These are phyloP conservation scores for Nomada ferruginata DNA, from an alignment of 2,888 invertebrate genomes.

Conservation along the genomic window DNA sequence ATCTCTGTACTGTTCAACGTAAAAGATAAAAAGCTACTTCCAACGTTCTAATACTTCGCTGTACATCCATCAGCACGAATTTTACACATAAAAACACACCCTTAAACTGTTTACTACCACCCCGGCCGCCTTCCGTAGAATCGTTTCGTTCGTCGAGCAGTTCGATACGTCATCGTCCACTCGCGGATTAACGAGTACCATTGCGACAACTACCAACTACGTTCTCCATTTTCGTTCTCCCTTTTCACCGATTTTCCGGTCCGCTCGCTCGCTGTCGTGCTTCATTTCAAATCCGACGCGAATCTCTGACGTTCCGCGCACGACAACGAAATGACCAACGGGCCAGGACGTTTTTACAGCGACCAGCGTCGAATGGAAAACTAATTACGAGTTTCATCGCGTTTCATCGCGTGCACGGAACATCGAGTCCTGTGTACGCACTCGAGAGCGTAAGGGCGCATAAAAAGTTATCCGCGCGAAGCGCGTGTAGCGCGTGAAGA, in stretches of 20 bases:
- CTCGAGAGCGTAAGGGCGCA: constrained; percentile 8
- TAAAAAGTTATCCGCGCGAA: constrained; percentile 33
- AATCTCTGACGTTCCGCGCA: neutral
- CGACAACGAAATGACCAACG: constrained; percentile 8
- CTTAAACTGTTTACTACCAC: too few relatives aligned
- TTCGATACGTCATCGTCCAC: constrained; percentile 4
- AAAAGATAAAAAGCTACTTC: too few relatives aligned
- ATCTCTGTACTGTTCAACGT: too few relatives aligned
- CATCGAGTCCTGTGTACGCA: neutral
- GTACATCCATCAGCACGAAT: too few relatives aligned
- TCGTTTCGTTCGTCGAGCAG: neutral
- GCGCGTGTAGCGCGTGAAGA: constrained; percentile 19
- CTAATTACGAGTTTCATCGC: constrained; percentile 35
- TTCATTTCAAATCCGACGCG: neutral
- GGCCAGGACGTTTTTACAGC: constrained; percentile 27
- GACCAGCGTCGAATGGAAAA: constrained; percentile 32
- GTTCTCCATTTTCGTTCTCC: neutral
- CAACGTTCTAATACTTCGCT: too few relatives aligned
- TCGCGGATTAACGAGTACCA: constrained; percentile 15
- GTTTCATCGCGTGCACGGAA: constrained; percentile 2
- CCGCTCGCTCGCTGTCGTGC: neutral
- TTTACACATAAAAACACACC: too few relatives aligned
- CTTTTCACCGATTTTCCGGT: constrained; percentile 15
- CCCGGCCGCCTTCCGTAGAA: too few relatives aligned
- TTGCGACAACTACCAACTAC: neutral